Base-by-base conservation (phyloP, 2,797 vertebrate genomes). In the Cyclopterus lumpus region DNA sequence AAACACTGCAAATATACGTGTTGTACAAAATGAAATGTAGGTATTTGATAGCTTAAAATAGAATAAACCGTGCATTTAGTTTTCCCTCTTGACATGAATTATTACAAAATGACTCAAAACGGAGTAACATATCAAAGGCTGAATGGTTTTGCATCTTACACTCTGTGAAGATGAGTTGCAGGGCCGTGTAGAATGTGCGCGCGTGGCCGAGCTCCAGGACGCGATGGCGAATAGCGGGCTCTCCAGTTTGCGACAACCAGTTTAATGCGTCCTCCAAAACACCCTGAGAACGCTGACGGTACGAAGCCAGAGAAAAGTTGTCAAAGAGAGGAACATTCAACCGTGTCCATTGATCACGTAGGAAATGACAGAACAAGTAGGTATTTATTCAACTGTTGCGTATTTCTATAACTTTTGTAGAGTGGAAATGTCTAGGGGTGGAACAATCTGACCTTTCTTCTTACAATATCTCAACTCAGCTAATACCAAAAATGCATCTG, bases 131-230 rank as follows among this genome's bases (percentile, higher is more conserved):
- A 10, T 57, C n/a, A 55, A 14, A 36, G 30, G 3, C 3, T n/a
- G 40, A 26, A 32, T 3, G 7, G 44, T 32, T 67, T 22, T 6
- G 15, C 22, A 0, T 94, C 96, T 96, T 93, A 98, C 97, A 97
- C 67, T 95, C 90, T 6, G 48, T 80, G 81, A 97, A 98, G 78
- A 98, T 79, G 7, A 93, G 38, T 2, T 87, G 89, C 2, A 99
- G 86, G 30, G 87, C 71, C 1, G 64, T 36, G 61, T 64, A 83
- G 75, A 93, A 78, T 6, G 20, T 73, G 3, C 48, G 5, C 0
- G 1, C 0, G 1, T 73, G 24, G 6, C 91, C 91, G 0, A 95
- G 73, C 0, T 86, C 66, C 58, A n/a, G 0, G 8, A 94, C 18
- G 0, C 53, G 83, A 16, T 1, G 63, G 14, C 82, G 71, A 9